Evolutionary conservation across 2,888 invertebrate species (phyloP).

Genomic region (Apamea epomidion): DNA sequence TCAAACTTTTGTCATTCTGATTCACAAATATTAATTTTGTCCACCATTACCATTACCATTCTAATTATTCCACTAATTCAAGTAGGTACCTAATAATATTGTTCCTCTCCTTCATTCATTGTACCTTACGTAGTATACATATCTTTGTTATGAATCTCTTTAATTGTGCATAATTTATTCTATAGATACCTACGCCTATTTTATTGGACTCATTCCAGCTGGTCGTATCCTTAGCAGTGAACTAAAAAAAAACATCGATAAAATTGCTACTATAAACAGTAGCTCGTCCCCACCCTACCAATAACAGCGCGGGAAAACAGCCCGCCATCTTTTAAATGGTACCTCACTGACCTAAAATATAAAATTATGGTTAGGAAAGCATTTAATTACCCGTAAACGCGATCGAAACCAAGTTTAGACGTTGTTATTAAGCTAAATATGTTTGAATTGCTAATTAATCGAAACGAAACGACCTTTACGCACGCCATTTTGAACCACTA

Average conservation of each 20-base stretch:
- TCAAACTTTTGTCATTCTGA: background rate
- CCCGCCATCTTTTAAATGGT: constrained; percentile 59
- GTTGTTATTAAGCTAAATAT: constrained; percentile 87
- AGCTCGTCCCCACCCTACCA: constrained; percentile 32
- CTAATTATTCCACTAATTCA: background rate
- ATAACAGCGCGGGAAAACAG: constrained; percentile 43
- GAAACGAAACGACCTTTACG: constrained; percentile 75
- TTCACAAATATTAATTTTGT: background rate
- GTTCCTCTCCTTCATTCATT: background rate
- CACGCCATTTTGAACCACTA: constrained; percentile 77
- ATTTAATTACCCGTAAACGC: constrained; percentile 80
- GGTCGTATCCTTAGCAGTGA: too few relatives aligned
- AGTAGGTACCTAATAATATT: background rate
- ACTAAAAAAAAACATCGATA: constrained; percentile 35
- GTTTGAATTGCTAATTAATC: constrained; percentile 88
- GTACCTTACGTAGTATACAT: too few relatives aligned
- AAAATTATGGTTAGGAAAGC: constrained; percentile 72
- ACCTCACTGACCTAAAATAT: constrained; percentile 54
- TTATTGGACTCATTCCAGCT: background rate
- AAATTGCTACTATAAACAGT: background rate
- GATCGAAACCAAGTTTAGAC: constrained; percentile 80
- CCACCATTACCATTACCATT: background rate
- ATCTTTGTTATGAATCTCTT: background rate
- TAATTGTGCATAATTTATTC: background rate
- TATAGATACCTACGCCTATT: background rate